Evolutionary conservation across 53 echinoderm and acorn worm genomes (phyloP), one percentile per base, ranked within the genome.

Genomic region (Pentamera pediparva): DNA sequence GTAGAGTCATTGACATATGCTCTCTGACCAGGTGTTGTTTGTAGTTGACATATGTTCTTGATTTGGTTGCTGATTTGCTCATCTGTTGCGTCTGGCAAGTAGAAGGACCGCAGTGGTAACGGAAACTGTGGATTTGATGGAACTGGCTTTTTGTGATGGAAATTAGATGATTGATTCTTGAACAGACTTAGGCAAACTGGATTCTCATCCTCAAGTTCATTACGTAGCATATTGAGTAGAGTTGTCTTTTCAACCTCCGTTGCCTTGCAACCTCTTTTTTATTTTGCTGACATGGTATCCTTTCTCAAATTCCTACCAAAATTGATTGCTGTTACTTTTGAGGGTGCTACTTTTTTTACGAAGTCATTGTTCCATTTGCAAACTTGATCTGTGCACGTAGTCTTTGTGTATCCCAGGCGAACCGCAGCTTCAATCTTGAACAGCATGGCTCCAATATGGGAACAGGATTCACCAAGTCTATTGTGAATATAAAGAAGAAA

Each of bases 381-480:
- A 58, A 72, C 74, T 41, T 36, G 43, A 47, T 81, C 74, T 27
- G 81, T 81, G 51, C 74, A 81, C 20, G 50, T 27, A 39, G 38
- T 45, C 49, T 26, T 35, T 59, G 81, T 74, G 33, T 74, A 74
- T 27, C 61, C 81, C 17, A 81, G 59, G 19, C 61, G 55, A 28
- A 74, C 81, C 35, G 81, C 81, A 45, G 81, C 74, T 37, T 74
- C 62, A 12, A 81, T 33, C 39, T 74, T 74, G 61, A 74, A 81
- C 10, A 75, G 61, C 17, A 81, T 57, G 48, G 74, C 74, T 39
- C 32, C 81, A 36, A 61, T 59, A 59, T 80, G 80, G 43, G 72
- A 80, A 70, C 80, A 80, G 26, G 80, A 72, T 70, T 70, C 80
- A 56, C 75, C 81, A 39, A 74, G 49, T 51, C 74, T 81, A 62